phyloP scores from a whole-genome alignment of 2,113 vertebrate species.

The Neopipo cinnamomea region DNA sequence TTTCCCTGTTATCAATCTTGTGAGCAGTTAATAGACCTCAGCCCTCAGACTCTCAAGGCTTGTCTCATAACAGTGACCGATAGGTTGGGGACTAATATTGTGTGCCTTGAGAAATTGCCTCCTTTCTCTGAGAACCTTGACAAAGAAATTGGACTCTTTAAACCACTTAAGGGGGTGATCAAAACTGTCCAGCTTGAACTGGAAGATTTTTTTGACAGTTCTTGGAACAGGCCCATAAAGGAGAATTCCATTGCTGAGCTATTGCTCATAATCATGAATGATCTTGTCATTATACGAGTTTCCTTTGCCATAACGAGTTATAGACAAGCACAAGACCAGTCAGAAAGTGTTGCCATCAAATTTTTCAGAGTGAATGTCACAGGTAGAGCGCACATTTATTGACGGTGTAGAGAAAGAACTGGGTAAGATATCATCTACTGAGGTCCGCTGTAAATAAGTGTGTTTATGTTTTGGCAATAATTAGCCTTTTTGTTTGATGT shows the following conservation, averaged over 20 bases:
- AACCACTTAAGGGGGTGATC: constrained; percentile 52
- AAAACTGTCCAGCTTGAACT: constrained; percentile 47
- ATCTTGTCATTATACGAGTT: background rate
- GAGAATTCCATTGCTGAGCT: background rate
- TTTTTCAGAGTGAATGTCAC: background rate
- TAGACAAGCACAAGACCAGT: background rate
- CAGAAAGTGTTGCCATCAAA: background rate
- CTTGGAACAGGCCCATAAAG: constrained; percentile 23
- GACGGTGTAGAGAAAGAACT: background rate
- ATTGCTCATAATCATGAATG: constrained; percentile 30
- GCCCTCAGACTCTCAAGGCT: constrained; percentile 59
- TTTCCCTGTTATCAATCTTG: constrained; percentile 56
- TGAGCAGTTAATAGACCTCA: constrained; percentile 60
- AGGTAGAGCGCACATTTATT: background rate
- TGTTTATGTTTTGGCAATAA: background rate
- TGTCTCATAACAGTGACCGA: constrained; percentile 62
- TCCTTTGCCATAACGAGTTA: background rate
- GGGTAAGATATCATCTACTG: background rate
- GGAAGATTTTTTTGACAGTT: constrained; percentile 31
- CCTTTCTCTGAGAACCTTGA: constrained; percentile 65
- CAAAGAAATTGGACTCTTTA: constrained; percentile 70
- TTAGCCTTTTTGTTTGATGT: background rate
- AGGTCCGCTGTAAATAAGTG: background rate
- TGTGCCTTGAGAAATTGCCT: constrained; percentile 60
- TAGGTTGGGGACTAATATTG: background rate